Conservation (phyloP, 2,113 vertebrate genomes). For the Arizona elegans region DNA sequence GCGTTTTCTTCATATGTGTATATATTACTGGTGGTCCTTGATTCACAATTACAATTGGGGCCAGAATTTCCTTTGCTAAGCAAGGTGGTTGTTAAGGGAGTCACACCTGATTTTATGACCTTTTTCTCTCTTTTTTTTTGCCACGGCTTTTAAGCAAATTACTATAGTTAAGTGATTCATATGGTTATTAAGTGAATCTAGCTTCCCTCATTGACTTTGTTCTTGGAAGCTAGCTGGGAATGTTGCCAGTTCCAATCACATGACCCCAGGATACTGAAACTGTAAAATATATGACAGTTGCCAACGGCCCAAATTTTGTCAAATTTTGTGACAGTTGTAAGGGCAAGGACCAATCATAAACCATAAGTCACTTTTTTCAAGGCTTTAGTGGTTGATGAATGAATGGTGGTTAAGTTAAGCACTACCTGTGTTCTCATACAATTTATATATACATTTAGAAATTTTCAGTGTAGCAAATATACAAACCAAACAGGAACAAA, state of each 20-base stretch:
- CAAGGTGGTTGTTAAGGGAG: background rate
- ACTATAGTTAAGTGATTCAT: background rate
- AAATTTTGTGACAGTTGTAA: too few species aligned
- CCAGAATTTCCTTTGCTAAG: background rate
- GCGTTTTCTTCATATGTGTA: background rate
- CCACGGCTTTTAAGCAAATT: background rate
- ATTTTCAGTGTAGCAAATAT: background rate
- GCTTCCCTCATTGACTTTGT: background rate
- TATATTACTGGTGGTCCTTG: background rate
- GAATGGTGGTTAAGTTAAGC: background rate
- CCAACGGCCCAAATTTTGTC: background rate
- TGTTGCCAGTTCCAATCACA: background rate
- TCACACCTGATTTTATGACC: background rate
- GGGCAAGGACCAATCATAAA: background rate
- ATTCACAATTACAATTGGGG: background rate
- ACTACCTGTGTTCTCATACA: too few species aligned
- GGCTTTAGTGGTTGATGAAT: background rate
- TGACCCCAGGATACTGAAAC: background rate
- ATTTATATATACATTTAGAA: background rate
- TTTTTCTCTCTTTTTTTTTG: background rate
- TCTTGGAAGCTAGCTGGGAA: background rate
- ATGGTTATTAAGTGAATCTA: background rate
- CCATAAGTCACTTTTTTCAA: background rate
- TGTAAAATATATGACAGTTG: background rate
- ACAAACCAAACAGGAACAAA: background rate